A percentile compares a stretch with the other conserved stretches of the same genome.
phyloP scores from a whole-genome alignment of 2,888 invertebrate species.

The Mythimna impura region DNA sequence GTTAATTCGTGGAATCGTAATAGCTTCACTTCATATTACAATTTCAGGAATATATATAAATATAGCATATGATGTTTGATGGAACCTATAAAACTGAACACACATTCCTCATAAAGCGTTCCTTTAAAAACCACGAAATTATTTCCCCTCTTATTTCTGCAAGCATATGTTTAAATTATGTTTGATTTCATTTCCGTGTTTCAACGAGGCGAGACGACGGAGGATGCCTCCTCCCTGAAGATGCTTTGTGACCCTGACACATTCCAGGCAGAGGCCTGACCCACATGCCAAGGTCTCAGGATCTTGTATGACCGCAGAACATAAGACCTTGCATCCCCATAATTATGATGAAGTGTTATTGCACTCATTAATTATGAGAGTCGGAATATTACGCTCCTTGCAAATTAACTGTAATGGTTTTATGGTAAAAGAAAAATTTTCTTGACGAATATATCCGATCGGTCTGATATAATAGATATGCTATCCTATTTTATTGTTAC shows the following conservation, averaged over 20 bases:
- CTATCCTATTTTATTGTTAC: no score
- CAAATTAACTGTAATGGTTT: slow-evolving; percentile 21
- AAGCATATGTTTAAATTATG: slow-evolving; percentile 10
- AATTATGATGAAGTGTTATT: slow-evolving; percentile 62
- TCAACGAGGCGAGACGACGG: neutral
- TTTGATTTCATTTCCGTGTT: slow-evolving; percentile 13
- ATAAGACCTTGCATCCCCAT: slow-evolving; percentile 28
- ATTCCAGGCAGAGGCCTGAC: slow-evolving; percentile 22
- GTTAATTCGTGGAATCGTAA: slow-evolving; percentile 23
- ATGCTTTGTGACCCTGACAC: slow-evolving; percentile 32
- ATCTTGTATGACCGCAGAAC: slow-evolving; percentile 13
- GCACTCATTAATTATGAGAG: slow-evolving; percentile 40
- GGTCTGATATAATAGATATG: no score
- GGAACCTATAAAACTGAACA: slow-evolving; percentile 6
- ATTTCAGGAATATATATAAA: slow-evolving; percentile 15
- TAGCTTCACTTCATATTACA: slow-evolving; percentile 14
- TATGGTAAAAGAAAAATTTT: neutral
- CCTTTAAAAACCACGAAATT: slow-evolving; percentile 1
- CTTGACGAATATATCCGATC: no score
- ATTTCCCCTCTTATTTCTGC: neutral
- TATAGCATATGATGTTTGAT: neutral
- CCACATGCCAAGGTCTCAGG: slow-evolving; percentile 25
- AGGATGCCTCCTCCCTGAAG: slow-evolving; percentile 4
- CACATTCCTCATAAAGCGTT: neutral
- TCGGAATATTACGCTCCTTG: slow-evolving; percentile 28